These are phyloP conservation scores for Lateolabrax maculatus DNA, from an alignment of 2,797 vertebrate genomes.

Conservation along the genomic window DNA sequence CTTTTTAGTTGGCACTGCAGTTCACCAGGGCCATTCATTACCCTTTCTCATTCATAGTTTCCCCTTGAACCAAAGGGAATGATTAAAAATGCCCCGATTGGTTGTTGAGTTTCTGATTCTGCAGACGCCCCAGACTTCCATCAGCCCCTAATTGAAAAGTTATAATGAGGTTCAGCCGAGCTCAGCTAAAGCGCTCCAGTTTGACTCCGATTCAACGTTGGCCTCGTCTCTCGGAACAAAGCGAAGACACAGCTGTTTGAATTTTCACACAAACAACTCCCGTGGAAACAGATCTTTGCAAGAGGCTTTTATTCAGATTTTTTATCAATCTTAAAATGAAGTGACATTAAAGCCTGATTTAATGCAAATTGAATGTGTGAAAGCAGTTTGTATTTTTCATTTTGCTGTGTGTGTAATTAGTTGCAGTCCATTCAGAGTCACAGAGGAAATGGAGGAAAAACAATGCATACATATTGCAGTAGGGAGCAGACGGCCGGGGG, in stretches of 20 bases:
- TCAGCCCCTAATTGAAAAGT: slow-evolving; percentile 80
- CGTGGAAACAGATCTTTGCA: slow-evolving; percentile 29
- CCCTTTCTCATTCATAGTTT: slow-evolving; percentile 50
- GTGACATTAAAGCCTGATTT: slow-evolving; percentile 66
- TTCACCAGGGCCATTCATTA: slow-evolving; percentile 55
- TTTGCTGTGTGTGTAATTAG: slow-evolving; percentile 74
- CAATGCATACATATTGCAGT: slow-evolving; percentile 83
- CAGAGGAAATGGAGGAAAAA: slow-evolving; percentile 72
- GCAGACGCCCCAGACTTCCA: slow-evolving; percentile 65
- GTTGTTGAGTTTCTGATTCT: slow-evolving; percentile 68
- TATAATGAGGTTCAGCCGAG: slow-evolving; percentile 74
- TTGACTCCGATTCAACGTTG: slow-evolving; percentile 50
- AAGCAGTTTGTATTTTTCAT: slow-evolving; percentile 71
- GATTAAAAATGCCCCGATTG: slow-evolving; percentile 69
- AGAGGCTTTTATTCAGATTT: slow-evolving; percentile 38
- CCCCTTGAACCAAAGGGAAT: slow-evolving; percentile 72
- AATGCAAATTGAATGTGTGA: slow-evolving; percentile 72
- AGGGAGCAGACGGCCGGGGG: slow-evolving; percentile 67
- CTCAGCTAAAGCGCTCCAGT: slow-evolving; percentile 55
- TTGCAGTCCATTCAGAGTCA: slow-evolving; percentile 64
- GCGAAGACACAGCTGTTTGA: slow-evolving; percentile 36
- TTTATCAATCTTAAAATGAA: slow-evolving; percentile 64
- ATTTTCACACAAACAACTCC: slow-evolving; percentile 48
- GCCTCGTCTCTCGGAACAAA: slow-evolving; percentile 45
- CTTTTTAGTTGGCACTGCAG: slow-evolving; percentile 21